These are phyloP conservation scores for Seriola dumerili DNA, from an alignment of 2,113 vertebrate genomes.

Conservation along the genomic window DNA sequence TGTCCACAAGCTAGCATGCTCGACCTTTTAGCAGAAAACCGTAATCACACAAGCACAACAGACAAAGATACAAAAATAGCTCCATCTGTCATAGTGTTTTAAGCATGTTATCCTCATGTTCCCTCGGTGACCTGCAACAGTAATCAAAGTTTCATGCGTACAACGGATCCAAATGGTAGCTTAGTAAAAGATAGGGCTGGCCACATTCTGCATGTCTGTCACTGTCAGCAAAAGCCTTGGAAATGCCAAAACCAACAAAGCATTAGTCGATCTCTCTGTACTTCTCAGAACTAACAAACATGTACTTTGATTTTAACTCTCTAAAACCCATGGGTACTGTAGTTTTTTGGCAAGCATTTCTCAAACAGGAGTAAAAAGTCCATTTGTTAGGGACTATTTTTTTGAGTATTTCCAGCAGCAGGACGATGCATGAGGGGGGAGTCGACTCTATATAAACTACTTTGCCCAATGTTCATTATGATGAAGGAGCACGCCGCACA, in stretches of 20 bases:
- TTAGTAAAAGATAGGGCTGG: not conserved
- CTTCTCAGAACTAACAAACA: not conserved
- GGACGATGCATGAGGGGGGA: not conserved
- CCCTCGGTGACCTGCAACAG: not conserved
- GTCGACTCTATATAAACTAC: not conserved
- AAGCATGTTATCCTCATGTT: not conserved
- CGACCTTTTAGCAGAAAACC: conserved; percentile 32
- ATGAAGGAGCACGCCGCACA: not conserved
- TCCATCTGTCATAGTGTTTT: conserved; percentile 23
- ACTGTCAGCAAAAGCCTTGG: not conserved
- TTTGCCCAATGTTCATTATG: not conserved
- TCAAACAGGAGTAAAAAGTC: not conserved
- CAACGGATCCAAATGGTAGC: not conserved
- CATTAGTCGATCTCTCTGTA: not conserved
- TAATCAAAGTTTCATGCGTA: conserved; percentile 32
- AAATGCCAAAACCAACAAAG: not conserved
- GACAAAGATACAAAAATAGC: conserved; percentile 26
- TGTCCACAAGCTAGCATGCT: conserved; percentile 4
- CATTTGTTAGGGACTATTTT: not conserved
- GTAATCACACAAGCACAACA: conserved; percentile 4
- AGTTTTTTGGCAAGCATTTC: no score
- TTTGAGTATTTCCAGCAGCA: not conserved
- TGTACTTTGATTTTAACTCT: no score
- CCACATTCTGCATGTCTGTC: not conserved
- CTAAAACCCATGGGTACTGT: no score